Base-by-base conservation (phyloP, 2,797 vertebrate species). In the Epinephelus malabaricus region DNA sequence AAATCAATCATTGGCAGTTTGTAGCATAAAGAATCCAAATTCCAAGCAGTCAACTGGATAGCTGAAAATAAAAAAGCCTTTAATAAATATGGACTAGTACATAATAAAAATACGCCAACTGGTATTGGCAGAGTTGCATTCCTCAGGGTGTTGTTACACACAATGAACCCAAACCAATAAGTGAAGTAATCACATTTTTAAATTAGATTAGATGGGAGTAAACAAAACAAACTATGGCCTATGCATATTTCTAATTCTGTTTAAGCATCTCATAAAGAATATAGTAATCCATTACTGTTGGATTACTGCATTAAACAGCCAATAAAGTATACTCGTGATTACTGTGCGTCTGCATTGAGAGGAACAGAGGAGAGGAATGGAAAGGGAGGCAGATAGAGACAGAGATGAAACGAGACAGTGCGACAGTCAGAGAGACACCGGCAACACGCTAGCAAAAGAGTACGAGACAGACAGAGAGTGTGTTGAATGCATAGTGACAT, bases 401-500 rank as follows among this genome's bases (percentile, higher is more conserved):
- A 27, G 27, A 58, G 70, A 82, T 76, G 53, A 82, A 73, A 70
- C 14, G 18, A 81, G 77, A 77, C 78, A 25, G 30, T 2, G 38
- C 27, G 2, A 19, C 65, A 58, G 58, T 77, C 56, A 67, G 58
- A 69, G 38, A 75, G 60, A 80, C 60, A 64, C 45, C 1, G 51
- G 60, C 46, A 63, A 65, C 46, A 40, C 1, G 38, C 55, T 51
- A 67, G 71, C 50, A 40, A 21, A 56, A 56, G 27, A 77, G 69
- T 71, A 27, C 18, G 51, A 76, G 67, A 60, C 60, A 60, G 69
- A 66, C 53, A 21, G 27, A 67, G 56, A 64, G 62, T 60, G 73
- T 19, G 64, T 17, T 83, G 60, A 83, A 89, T 78, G 47, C 6
- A 2, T 50, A 14, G 27, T 67, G 74, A 62, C 62, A 67, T 74